Percentiles rank a stretch among this genome's conserved stretches.
These are phyloP conservation scores for Sebastolobus alascanus DNA, from an alignment of 2,797 vertebrate genomes.

Conservation along the genomic window DNA sequence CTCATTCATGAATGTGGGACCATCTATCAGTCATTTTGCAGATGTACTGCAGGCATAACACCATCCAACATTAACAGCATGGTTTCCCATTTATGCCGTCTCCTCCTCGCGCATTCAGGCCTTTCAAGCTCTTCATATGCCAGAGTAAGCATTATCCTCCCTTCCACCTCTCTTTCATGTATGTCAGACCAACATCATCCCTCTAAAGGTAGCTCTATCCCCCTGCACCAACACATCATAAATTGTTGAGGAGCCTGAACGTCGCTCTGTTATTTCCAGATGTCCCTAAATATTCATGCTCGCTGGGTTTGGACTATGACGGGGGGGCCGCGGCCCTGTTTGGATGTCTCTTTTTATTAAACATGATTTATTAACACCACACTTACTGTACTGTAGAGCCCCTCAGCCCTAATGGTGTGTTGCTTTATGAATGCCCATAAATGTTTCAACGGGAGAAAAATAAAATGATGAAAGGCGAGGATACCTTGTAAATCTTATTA, in stretches of 20 bases:
- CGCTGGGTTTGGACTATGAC: conserved; percentile 49
- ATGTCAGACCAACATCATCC: conserved; percentile 4
- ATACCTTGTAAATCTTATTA: conserved; percentile 80
- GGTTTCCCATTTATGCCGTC: neutral
- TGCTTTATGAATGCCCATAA: conserved; percentile 82
- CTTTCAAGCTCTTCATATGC: neutral
- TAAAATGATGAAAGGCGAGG: conserved; percentile 78
- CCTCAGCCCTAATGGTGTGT: conserved; percentile 79
- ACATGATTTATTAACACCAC: conserved; percentile 81
- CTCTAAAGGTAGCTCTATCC: conserved; percentile 21
- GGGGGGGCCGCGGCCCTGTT: conserved; percentile 58
- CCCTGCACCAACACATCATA: conserved; percentile 37
- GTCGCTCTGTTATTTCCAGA: conserved; percentile 62
- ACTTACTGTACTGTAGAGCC: conserved; percentile 75
- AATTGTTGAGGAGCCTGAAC: conserved; percentile 58
- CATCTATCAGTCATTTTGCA: neutral
- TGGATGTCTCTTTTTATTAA: conserved; percentile 79
- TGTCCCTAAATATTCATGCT: conserved; percentile 74
- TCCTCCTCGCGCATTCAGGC: neutral
- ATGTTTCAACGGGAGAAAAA: conserved; percentile 81
- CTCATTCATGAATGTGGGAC: neutral
- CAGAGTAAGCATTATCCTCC: conserved; percentile 16
- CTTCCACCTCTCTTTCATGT: conserved; percentile 7
- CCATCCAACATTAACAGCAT: neutral
- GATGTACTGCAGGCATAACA: neutral